phyloP scores from a whole-genome alignment of 2,888 invertebrate species.

The Deladenus siricidicola region DNA sequence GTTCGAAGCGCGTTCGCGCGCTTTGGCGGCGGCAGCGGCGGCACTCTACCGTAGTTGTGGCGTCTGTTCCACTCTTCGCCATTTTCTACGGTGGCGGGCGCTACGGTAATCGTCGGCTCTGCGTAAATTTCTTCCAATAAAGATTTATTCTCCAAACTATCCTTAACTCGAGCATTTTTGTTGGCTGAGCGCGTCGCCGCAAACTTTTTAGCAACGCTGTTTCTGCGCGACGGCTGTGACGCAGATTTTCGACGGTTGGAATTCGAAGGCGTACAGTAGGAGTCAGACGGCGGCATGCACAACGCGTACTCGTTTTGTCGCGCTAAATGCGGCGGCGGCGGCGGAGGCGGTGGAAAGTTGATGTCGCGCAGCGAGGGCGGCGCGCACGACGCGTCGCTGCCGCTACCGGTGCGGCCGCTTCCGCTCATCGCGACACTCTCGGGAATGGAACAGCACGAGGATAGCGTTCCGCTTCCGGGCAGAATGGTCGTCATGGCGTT shows the following conservation, averaged over 20 bases:
- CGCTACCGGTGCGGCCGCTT: neutral
- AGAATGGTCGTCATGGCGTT: too few relatives aligned
- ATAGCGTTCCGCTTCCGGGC: neutral
- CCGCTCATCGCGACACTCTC: neutral
- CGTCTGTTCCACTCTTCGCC: too few relatives aligned
- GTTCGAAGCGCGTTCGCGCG: too few relatives aligned
- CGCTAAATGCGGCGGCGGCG: slow-evolving; percentile 2
- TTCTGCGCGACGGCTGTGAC: too few relatives aligned
- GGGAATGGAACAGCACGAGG: neutral
- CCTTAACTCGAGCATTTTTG: too few relatives aligned
- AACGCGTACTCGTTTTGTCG: slow-evolving; percentile 13
- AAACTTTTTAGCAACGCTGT: slow-evolving; percentile 2
- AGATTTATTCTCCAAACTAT: too few relatives aligned
- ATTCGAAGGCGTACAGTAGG: too few relatives aligned
- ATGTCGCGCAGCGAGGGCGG: slow-evolving; percentile 37
- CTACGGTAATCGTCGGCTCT: neutral
- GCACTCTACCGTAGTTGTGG: too few relatives aligned
- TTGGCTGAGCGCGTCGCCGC: too few relatives aligned
- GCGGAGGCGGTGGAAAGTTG: slow-evolving; percentile 46
- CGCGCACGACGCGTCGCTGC: neutral
- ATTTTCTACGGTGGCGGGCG: too few relatives aligned
- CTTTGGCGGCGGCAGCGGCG: neutral
- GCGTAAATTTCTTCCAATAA: too few relatives aligned
- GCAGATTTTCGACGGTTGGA: neutral
- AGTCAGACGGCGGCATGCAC: too few relatives aligned